Evolutionary conservation across 2,113 vertebrate species (phyloP), one percentile per base, ranked within the genome.

Genomic region (Myotis lucifugus): DNA sequence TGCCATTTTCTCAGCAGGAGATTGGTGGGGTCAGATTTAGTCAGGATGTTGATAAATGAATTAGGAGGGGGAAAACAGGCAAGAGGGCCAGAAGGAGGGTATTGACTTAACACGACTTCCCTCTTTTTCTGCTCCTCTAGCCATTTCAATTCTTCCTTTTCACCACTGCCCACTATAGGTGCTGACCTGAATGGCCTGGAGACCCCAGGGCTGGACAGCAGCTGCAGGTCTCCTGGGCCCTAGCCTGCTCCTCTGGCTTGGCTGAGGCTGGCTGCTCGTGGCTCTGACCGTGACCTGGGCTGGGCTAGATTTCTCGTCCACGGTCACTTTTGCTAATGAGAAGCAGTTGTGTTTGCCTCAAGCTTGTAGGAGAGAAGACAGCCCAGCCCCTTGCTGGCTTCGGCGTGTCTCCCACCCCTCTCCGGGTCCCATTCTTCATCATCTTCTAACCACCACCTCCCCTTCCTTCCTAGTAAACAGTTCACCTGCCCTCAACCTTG

Each of bases 251-350:
- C 61, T 93, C 95, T 88, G 88, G 50, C 73, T 96, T 86, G 85
- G 88, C 85, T 82, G 82, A 74, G 82, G 48, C 81, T 95, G 90
- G 74, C 70, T 90, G 73, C 95, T 88, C n/a, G 21, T 78, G 69
- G 90, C 93, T 95, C 69, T 96, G 95, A 90, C 95, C 83, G 0
- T 97, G 94, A 97, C 94, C 95, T 85, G 76, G 91, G 48, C 69
- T 88, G 90, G 95, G 90, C 95, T 97, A 92, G 74, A 93, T 94
- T 92, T 96, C 92, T 96, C 66, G 52, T 86, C 73, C 59, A n/a
- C 0, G 1, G 88, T 92, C 95, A 95, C 90, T 97, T 94, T 77
- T 91, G 85, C 93, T 97, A 97, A 97, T 97, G 96, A 97, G 88
- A 97, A 97, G 92, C 97, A 97, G 97, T 97, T 96, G 93, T 95